Conservation (phyloP, 2,797 vertebrate genomes). For the Holocentrus rufus region DNA sequence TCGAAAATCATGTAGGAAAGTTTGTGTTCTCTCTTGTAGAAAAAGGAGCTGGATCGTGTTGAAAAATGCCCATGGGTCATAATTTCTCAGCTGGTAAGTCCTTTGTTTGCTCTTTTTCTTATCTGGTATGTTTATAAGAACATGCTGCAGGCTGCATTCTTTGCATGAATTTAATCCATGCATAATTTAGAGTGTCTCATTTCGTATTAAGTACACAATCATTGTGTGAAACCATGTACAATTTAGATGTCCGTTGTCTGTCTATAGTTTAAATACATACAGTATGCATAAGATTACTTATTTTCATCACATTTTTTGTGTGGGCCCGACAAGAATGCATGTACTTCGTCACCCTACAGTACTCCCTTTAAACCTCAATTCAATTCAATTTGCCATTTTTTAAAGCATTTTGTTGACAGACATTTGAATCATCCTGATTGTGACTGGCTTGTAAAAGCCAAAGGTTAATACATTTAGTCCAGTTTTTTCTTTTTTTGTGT, state of each 20-base stretch:
- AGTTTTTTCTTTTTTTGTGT: too few species aligned
- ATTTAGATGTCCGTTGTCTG: not conserved
- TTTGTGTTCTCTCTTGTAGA: slow-evolving; percentile 31
- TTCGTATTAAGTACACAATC: not conserved
- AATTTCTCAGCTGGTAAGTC: slow-evolving; percentile 68
- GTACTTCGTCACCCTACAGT: not conserved
- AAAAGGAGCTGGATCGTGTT: slow-evolving; percentile 16
- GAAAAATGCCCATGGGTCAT: slow-evolving; percentile 53
- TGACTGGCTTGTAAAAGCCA: not conserved
- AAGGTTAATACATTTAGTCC: not conserved
- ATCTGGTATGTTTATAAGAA: slow-evolving; percentile 5
- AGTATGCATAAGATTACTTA: too few species aligned
- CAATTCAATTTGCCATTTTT: not conserved
- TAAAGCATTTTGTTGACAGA: not conserved
- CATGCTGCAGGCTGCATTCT: slow-evolving; percentile 1
- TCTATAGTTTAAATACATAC: not conserved
- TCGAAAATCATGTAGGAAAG: slow-evolving; percentile 51
- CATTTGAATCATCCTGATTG: slow-evolving; percentile 2
- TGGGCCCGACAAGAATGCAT: not conserved
- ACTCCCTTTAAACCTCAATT: not conserved
- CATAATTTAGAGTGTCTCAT: not conserved
- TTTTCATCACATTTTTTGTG: slow-evolving; percentile 3
- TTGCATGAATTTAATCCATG: slow-evolving; percentile 18
- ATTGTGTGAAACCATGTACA: not conserved
- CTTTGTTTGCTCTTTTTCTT: slow-evolving; percentile 20